Conservation (phyloP, 2,888 invertebrate species). For the Sinhomidia bicolor region DNA sequence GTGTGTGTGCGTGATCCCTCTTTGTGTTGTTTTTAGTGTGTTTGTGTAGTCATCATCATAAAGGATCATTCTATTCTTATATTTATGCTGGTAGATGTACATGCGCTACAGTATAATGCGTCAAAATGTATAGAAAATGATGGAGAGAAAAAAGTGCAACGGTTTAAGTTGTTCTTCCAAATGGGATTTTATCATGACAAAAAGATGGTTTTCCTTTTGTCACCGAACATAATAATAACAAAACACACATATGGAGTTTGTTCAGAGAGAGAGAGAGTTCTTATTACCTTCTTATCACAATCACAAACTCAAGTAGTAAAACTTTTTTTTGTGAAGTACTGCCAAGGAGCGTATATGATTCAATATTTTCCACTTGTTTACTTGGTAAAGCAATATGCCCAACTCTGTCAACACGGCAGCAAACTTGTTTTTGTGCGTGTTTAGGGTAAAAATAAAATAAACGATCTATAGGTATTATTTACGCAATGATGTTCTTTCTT, state of each 20-base stretch:
- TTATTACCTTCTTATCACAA: constrained; percentile 23
- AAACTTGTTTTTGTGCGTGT: constrained; percentile 20
- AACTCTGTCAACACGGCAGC: constrained; percentile 28
- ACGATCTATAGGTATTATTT: too few species aligned
- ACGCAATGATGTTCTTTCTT: background rate
- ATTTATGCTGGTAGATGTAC: background rate
- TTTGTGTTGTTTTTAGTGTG: constrained; percentile 4
- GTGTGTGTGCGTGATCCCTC: background rate
- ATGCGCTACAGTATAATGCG: too few species aligned
- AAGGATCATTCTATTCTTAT: background rate
- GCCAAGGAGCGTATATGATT: background rate
- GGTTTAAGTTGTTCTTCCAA: constrained; percentile 32
- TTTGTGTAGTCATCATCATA: constrained; percentile 9
- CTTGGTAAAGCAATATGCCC: constrained; percentile 31
- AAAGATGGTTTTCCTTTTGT: constrained; percentile 12
- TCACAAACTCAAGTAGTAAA: background rate
- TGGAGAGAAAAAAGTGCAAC: constrained; percentile 16
- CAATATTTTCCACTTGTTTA: constrained; percentile 33
- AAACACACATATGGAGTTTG: background rate
- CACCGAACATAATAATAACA: background rate
- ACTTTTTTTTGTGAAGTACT: too few species aligned
- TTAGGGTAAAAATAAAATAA: background rate
- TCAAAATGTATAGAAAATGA: background rate
- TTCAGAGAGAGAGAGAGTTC: background rate
- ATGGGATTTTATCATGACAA: constrained; percentile 37